phyloP scores from a whole-genome alignment of 2,113 vertebrate genomes.

The Oreochromis aureus region DNA sequence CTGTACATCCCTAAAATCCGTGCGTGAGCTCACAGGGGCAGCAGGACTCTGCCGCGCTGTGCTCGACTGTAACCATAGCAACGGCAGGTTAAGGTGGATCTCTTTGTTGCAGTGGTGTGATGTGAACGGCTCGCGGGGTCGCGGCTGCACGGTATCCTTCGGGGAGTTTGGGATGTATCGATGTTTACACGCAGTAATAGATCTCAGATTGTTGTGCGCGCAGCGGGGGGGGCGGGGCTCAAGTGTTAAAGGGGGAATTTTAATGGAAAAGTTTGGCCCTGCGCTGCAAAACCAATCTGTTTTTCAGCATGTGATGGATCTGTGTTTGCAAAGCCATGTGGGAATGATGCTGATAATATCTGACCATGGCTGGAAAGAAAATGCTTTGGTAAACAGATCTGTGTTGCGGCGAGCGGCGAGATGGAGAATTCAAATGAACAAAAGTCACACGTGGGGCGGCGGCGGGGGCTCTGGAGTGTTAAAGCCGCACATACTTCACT shows the following conservation, averaged over 20 bases:
- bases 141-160: neutral
- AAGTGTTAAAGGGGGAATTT: neutral
- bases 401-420: neutral
- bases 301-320: neutral
- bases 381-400: neutral
- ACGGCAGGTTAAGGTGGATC: conserved; percentile 31
- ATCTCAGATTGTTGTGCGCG: neutral
- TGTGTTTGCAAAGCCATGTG: neutral
- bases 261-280: neutral
- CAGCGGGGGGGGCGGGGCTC: neutral
- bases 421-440: neutral
- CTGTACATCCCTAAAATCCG: neutral
- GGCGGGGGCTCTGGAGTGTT: neutral
- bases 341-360: neutral
- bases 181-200: conserved; percentile 10
- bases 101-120: conserved; percentile 7
- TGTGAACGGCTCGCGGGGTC: conserved; percentile 28
- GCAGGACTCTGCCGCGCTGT: neutral
- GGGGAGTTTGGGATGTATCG: neutral
- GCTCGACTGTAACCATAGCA: conserved; percentile 42
- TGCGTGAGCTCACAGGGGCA: neutral
- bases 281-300: neutral
- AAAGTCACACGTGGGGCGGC: neutral
- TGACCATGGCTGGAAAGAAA: neutral
- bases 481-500: neutral